phyloP scores from a whole-genome alignment of 2,797 vertebrate genomes.

The Cynopterus sphinx region DNA sequence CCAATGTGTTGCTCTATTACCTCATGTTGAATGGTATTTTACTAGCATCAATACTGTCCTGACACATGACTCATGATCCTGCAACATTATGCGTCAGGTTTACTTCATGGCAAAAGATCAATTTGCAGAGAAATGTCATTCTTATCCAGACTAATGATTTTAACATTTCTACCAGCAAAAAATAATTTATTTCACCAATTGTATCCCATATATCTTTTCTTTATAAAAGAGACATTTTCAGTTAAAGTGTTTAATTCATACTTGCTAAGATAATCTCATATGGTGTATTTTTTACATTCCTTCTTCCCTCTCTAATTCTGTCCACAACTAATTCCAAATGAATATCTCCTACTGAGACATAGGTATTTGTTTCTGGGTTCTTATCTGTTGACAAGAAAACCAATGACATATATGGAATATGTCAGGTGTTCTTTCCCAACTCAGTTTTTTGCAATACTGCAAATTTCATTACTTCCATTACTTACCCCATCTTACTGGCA shows the following conservation, averaged over 20 bases:
- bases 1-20: conserved; percentile 3
- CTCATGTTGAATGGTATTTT: conserved; percentile 40
- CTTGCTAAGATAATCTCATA: neutral
- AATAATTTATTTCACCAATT: conserved; percentile 53
- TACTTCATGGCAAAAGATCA: conserved; percentile 36
- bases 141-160: conserved; percentile 45
- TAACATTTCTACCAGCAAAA: conserved; percentile 48
- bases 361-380: neutral
- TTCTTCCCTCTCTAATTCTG: neutral
- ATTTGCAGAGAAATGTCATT: conserved; percentile 47
- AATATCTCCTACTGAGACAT: neutral
- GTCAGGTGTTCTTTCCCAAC: neutral
- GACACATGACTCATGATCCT: neutral
- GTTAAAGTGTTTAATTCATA: conserved; percentile 40
- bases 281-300: neutral
- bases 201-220: neutral
- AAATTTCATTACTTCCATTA: neutral
- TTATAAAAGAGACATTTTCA: conserved; percentile 34
- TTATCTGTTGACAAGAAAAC: neutral
- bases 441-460: neutral
- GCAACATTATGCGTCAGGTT: neutral
- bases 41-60: conserved; percentile 48
- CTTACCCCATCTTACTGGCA: neutral
- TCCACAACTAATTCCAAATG: neutral
- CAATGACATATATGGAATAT: neutral